Evolutionary conservation across 1,140 invertebrate species (phyloP), one percentile per base, ranked within the genome.

Genomic region (Zaprionus inermis): DNA sequence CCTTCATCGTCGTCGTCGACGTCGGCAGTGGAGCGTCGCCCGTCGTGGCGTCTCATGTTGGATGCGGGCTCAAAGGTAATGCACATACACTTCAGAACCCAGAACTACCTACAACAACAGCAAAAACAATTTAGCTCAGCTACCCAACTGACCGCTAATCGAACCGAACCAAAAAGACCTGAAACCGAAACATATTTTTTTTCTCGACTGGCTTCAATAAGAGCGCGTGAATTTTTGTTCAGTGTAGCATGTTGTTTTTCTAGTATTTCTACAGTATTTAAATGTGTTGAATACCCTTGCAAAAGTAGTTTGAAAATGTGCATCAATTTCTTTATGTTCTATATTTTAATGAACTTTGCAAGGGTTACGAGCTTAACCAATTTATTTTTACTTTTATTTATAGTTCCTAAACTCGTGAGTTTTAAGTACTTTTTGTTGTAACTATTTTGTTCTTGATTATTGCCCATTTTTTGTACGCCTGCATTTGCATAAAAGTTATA

Each of bases 11-110:
- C 69, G 3, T 58, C 70, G 16, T 61, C 72, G n/a, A 54, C 73
- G 20, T 36, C 52, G 30, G 78, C 82, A 68, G 79, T 88, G 22
- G 97, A 98, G 92, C 94, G 97, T 72, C 95, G 97, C 90, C 97
- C 97, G 2, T 98, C 97, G 76, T 98, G 97, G 97, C 95, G 97
- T 92, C 94, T 98, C 78, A 95, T 96, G 92, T 95, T 97, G 92
- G 97, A 97, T 94, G 96, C 96, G 92, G 95, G 95, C 92, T 97
- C 95, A 93, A 98, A 97, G 96, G 96, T 97, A 64, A 54, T 14
- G 94, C 93, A 81, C 86, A 83, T 63, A 89, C 65, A 76, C 34
- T 16, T 54, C 69, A 69, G 49, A 73, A 73, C 51, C 51, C 20
- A 66, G 38, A 41, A 49, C 34, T 41, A 54, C 16, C 16, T 49